Conservation (phyloP, 2,888 invertebrate genomes). For the Penaeus monodon region DNA sequence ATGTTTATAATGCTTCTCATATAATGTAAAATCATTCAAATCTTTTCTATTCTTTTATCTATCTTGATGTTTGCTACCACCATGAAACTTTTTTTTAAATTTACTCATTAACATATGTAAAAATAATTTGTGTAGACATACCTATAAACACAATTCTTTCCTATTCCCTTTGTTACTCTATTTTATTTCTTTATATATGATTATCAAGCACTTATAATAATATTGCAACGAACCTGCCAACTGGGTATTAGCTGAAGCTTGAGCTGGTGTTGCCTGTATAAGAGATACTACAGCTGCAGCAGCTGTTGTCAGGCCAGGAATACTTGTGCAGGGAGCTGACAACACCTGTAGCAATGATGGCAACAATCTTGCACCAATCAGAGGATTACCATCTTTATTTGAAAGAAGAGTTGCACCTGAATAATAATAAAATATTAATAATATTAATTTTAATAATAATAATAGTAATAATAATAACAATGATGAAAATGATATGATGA, state of each 20-base stretch:
- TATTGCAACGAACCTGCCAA: constrained; percentile 41
- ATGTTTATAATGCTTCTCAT: no score
- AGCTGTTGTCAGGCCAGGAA: constrained; percentile 56
- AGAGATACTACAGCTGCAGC: constrained; percentile 60
- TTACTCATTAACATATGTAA: no score
- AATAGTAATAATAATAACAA: no score
- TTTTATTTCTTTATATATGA: neutral
- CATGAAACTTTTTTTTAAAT: no score
- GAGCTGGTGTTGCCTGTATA: constrained; percentile 58
- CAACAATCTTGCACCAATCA: constrained; percentile 58
- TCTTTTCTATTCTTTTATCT: no score
- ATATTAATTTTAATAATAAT: no score
- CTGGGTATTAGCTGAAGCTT: constrained; percentile 54
- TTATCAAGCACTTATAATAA: neutral
- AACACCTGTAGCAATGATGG: constrained; percentile 8
- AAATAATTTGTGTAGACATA: no score
- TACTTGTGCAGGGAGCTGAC: constrained; percentile 54
- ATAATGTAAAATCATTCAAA: neutral
- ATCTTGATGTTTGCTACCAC: no score
- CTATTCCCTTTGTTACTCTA: no score
- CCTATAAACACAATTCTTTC: no score
- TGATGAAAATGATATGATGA: no score
- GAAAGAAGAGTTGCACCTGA: constrained; percentile 60
- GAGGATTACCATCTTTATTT: constrained; percentile 57
- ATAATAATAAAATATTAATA: neutral